Percentiles rank a stretch among this genome's conserved stretches.
Evolutionary conservation across 2,888 invertebrate genomes (phyloP).

Genomic region (Linhomoeus sp.): DNA sequence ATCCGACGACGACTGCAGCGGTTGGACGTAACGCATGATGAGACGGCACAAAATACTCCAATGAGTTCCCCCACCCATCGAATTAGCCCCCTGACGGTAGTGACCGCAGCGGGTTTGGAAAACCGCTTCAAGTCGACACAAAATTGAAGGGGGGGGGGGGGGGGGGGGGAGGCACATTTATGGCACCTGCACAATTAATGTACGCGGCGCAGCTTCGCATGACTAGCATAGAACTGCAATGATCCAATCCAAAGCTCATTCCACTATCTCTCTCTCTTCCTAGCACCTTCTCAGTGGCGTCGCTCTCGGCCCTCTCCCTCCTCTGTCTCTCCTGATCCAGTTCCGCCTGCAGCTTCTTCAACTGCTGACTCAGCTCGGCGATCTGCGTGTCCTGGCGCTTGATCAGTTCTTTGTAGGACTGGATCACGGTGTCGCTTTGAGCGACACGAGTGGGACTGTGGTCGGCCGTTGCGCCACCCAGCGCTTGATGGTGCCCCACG

Average conservation of each 20-base stretch:
- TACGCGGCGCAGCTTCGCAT: background rate
- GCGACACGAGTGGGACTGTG: background rate
- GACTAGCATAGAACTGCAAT: background rate
- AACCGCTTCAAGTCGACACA: too few species aligned
- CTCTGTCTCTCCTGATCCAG: constrained; percentile 5
- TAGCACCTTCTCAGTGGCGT: too few species aligned
- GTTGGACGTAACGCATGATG: too few species aligned
- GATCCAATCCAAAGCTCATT: background rate
- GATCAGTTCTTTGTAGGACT: constrained; percentile 72
- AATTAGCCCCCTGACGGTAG: too few species aligned
- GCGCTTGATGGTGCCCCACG: background rate
- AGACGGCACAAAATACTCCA: too few species aligned
- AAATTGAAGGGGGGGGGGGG: too few species aligned
- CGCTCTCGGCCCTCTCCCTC: background rate
- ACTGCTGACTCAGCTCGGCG: constrained; percentile 16
- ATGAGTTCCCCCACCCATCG: too few species aligned
- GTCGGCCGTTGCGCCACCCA: background rate
- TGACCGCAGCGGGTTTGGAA: too few species aligned
- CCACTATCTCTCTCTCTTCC: constrained; percentile 49
- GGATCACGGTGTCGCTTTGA: background rate
- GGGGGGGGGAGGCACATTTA: too few species aligned
- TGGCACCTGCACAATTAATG: too few species aligned
- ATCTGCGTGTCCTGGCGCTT: constrained; percentile 49
- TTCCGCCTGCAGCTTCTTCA: constrained; percentile 11
- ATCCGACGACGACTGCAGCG: too few species aligned